These are phyloP conservation scores for Stegophylla sp. DNA, from an alignment of 2,888 invertebrate species.

Conservation along the genomic window DNA sequence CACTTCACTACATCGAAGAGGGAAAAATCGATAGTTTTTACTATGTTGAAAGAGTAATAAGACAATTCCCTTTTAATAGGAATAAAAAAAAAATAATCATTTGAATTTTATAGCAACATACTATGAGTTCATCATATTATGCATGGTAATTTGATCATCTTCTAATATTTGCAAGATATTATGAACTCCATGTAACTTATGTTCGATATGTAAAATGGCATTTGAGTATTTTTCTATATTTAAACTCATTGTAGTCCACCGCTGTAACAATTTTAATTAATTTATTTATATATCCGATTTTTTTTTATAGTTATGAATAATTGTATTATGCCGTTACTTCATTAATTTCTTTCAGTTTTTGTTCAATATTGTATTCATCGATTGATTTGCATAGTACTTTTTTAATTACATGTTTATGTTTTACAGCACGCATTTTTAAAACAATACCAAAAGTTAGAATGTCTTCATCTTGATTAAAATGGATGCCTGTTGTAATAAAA, in stretches of 20 bases:
- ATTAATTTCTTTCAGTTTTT: constrained; percentile 28
- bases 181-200: constrained; percentile 17
- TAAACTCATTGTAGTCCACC: constrained; percentile 33
- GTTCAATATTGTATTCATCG: constrained; percentile 27
- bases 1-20: no score
- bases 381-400: constrained; percentile 29
- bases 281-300: neutral
- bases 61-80: no score
- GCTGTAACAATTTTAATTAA: constrained; percentile 11
- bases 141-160: constrained; percentile 47
- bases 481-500: constrained; percentile 23
- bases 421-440: constrained; percentile 37
- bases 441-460: constrained; percentile 31
- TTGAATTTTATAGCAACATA: constrained; percentile 16
- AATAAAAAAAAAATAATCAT: neutral
- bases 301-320: neutral
- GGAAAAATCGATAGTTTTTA: no score
- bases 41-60: no score
- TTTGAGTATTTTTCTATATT: constrained; percentile 24
- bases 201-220: neutral
- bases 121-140: constrained; percentile 51
- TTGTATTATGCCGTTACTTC: constrained; percentile 11
- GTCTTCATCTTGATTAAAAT: constrained; percentile 30
- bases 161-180: constrained; percentile 42
- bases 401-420: constrained; percentile 35